Conservation (phyloP, 2,113 vertebrate genomes). For the Setophaga kirtlandii region DNA sequence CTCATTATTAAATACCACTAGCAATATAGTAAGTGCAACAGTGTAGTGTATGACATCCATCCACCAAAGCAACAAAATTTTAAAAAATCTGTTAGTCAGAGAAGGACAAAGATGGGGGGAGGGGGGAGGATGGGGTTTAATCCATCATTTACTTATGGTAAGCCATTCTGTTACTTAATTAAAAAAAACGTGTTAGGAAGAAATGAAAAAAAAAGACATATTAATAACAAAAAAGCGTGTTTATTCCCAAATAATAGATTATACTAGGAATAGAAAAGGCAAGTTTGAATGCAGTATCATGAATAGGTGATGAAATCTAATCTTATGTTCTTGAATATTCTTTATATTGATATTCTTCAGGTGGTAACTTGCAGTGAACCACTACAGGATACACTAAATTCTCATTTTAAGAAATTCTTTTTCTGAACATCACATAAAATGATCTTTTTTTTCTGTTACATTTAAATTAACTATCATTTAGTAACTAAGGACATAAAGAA, state of each 20-base stretch:
- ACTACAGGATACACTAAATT: accelerated
- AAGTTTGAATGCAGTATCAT: not conserved
- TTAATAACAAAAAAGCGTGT: not conserved
- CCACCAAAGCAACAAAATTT: not conserved
- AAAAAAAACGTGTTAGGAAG: not conserved
- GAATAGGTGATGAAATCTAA: not conserved
- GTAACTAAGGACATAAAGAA: not conserved
- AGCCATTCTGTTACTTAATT: not conserved
- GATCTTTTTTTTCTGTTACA: not conserved
- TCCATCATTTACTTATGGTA: not conserved
- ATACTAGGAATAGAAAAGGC: not conserved
- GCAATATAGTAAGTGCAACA: not conserved
- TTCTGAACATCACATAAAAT: not conserved
- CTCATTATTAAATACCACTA: not conserved
- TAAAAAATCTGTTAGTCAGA: not conserved
- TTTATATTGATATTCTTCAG: not conserved
- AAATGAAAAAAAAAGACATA: accelerated
- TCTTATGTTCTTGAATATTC: not conserved
- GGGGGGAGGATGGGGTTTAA: not conserved
- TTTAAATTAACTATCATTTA: not conserved
- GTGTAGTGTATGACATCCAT: not conserved
- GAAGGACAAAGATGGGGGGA: not conserved
- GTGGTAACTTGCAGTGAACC: not conserved
- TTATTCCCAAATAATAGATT: not conserved
- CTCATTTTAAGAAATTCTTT: not conserved